Evolutionary conservation across 2,797 vertebrate species (phyloP), one percentile per base, ranked within the genome.

Genomic region (Centroberyx gerrardi): DNA sequence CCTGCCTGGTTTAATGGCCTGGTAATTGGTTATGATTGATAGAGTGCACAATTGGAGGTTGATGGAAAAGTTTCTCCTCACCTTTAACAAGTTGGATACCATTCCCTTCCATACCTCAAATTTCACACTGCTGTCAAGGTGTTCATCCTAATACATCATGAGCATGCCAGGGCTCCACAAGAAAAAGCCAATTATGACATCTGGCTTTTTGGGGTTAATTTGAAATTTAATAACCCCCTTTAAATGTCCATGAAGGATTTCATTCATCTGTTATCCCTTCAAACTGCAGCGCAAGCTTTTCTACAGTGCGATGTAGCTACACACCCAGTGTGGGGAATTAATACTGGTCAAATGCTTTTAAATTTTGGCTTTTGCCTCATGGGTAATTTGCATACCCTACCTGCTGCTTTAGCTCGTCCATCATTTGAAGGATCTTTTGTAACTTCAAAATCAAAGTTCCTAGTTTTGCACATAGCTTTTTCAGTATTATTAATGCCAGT

Each of bases 331-430:
- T 64, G 72, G 65, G 48, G 36, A 63, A 68, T 66, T 66, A 68
- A 53, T 76, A n/a, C 62, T 53, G 72, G 62, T 86, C 71, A 71
- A 65, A 78, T 72, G 68, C 46, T 76, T 76, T 65, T 71, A 65
- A 72, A 54, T 74, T 84, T 71, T 83, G 76, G 77, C 84, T 86
- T 87, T 70, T 66, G 68, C 62, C 87, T 84, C 66, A 80, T 84
- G 53, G 65, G 67, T 71, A 27, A 84, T 83, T 77, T 66, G 74
- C 74, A 55, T 68, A 63, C 84, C 81, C 15, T 80, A 52, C 82
- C 74, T 60, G 61, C 46, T 62, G 72, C 70, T 65, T 80, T 82
- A 81, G 72, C 33, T 13, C 77, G 85, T 68, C 76, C 62, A 81
- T 78, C 83, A 75, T 66, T 33, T 28, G 29, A 67, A 59, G 46